phyloP scores from a whole-genome alignment of 2,113 vertebrate genomes.

The Anas platyrhynchos region DNA sequence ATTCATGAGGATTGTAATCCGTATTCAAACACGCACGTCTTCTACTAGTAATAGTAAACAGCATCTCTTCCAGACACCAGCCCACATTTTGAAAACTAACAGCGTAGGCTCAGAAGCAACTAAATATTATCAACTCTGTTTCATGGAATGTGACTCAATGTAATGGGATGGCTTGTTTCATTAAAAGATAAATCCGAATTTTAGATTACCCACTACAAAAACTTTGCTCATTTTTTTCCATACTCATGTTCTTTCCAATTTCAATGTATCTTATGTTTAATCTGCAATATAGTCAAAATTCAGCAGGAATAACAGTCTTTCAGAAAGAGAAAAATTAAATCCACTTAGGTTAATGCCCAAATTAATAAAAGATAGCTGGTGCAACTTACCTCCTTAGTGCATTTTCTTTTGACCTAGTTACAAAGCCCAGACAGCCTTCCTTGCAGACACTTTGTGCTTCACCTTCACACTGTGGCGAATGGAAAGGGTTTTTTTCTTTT shows the following conservation, averaged over 20 bases:
- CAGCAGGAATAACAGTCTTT: not conserved
- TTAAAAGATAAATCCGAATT: not conserved
- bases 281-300: not conserved
- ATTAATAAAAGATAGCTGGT: not conserved
- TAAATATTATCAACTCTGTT: not conserved
- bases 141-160: not conserved
- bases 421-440: not conserved
- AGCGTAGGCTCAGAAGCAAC: not conserved
- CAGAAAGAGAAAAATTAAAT: not conserved
- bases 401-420: not conserved
- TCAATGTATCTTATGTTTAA: not conserved
- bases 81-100: not conserved
- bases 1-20: not conserved
- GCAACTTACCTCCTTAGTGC: conserved; percentile 27
- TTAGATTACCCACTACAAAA: not conserved
- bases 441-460: not conserved
- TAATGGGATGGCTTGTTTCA: not conserved
- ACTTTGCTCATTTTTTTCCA: not conserved
- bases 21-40: not conserved
- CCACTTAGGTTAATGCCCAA: not conserved
- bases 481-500: not conserved
- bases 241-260: not conserved
- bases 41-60: not conserved
- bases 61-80: not conserved
- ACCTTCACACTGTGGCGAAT: not conserved